These are phyloP conservation scores for Amblyopsis hoosieri DNA, from an alignment of 2,797 vertebrate genomes.

Conservation along the genomic window DNA sequence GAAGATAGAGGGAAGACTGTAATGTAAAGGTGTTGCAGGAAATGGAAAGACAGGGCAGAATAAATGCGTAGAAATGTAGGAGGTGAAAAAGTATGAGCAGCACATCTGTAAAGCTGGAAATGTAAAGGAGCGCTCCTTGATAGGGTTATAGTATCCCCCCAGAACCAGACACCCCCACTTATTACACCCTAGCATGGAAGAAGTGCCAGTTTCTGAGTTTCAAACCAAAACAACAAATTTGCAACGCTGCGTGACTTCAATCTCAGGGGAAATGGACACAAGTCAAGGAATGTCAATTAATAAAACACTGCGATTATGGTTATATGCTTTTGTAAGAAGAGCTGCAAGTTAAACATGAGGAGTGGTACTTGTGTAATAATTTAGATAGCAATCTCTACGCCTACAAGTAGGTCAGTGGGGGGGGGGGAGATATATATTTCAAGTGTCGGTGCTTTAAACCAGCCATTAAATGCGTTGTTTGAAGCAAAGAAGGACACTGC, in stretches of 20 bases:
- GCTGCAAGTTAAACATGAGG: slow-evolving; percentile 17
- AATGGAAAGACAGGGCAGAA: neutral
- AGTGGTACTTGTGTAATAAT: slow-evolving; percentile 11
- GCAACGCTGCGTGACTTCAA: too few species aligned
- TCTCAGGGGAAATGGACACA: too few species aligned
- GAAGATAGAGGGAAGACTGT: neutral
- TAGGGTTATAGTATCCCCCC: too few species aligned
- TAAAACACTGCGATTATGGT: slow-evolving; percentile 9
- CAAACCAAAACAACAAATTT: too few species aligned
- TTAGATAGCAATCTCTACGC: slow-evolving; percentile 36
- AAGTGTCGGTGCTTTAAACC: slow-evolving; percentile 15
- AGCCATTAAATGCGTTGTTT: slow-evolving; percentile 38
- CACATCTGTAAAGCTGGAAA: slow-evolving; percentile 6
- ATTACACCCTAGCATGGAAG: too few species aligned
- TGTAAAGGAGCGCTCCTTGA: neutral
- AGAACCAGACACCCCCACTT: too few species aligned
- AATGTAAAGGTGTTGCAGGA: slow-evolving; percentile 3
- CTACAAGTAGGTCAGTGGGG: slow-evolving; percentile 39
- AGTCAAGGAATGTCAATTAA: neutral
- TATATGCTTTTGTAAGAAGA: slow-evolving; percentile 25
- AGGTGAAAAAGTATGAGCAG: neutral
- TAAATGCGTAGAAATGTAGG: neutral
- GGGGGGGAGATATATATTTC: slow-evolving; percentile 7
- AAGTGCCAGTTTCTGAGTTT: too few species aligned
- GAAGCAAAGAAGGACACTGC: slow-evolving; percentile 21